A percentile compares a stretch with the other conserved stretches of the same genome.
These are phyloP conservation scores for Oceanodroma tethys DNA, from an alignment of 2,113 vertebrate species.

Conservation along the genomic window DNA sequence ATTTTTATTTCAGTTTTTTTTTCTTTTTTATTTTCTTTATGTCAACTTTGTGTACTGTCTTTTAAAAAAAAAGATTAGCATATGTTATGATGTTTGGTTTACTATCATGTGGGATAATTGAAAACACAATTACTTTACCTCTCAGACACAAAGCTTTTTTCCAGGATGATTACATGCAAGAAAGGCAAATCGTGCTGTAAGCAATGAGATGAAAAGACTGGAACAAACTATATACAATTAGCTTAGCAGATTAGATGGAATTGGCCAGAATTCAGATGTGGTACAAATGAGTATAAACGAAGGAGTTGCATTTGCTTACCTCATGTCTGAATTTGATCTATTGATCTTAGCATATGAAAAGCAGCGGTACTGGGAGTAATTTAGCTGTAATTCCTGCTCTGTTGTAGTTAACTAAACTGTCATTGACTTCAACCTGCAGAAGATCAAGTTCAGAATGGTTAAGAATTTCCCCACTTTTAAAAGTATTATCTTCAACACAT, in stretches of 20 bases:
- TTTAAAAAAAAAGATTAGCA: neutral
- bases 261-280: neutral
- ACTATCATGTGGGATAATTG: neutral
- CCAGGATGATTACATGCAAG: neutral
- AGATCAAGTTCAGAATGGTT: neutral
- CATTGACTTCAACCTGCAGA: neutral
- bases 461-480: neutral
- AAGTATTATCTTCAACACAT: neutral
- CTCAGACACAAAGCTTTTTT: neutral
- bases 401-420: neutral
- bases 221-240: neutral
- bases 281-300: neutral
- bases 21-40: too few relatives aligned
- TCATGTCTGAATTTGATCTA: neutral
- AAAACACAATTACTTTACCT: conserved; percentile 10
- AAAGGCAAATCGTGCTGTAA: neutral
- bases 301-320: neutral
- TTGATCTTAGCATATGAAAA: neutral
- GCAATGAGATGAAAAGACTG: neutral
- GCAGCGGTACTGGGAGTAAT: neutral
- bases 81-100: neutral
- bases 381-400: neutral
- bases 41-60: neutral
- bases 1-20: neutral
- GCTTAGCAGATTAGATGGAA: neutral